Conservation (phyloP, 2,113 vertebrate species). For the Hepsetus odoe region DNA sequence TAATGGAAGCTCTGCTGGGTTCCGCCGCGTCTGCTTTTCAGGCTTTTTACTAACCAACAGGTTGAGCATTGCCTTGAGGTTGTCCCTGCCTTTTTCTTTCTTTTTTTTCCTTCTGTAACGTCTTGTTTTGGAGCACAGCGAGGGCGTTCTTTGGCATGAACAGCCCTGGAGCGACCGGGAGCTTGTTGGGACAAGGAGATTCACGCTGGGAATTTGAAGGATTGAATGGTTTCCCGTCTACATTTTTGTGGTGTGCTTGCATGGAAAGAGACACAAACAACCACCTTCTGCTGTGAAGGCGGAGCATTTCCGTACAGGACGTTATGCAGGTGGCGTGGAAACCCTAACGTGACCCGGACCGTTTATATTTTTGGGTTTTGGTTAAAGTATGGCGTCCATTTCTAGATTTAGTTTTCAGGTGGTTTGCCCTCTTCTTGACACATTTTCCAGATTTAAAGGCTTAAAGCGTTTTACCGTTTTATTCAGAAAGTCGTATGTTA, state of each 20-base stretch:
- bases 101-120: constrained; percentile 24
- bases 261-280: constrained; percentile 43
- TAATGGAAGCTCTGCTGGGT: constrained; percentile 61
- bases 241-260: constrained; percentile 65
- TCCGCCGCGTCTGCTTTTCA: constrained; percentile 20
- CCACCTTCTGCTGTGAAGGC: constrained; percentile 24
- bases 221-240: constrained; percentile 20
- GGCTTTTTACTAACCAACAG: constrained; percentile 62
- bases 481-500: too few species aligned
- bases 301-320: neutral
- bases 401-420: too few species aligned
- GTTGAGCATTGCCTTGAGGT: constrained; percentile 50
- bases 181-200: constrained; percentile 59
- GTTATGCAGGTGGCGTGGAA: too few species aligned
- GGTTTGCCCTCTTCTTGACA: too few species aligned
- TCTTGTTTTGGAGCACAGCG: constrained; percentile 26
- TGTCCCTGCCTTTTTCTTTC: constrained; percentile 25
- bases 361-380: too few species aligned
- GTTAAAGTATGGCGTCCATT: too few species aligned
- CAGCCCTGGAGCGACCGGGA: constrained; percentile 54
- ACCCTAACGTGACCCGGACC: too few species aligned
- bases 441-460: too few species aligned
- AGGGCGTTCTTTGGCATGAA: constrained; percentile 57
- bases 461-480: too few species aligned
- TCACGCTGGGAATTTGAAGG: constrained; percentile 35